Conservation (phyloP, 2,797 vertebrate genomes). For the Pantherophis vulpinus region DNA sequence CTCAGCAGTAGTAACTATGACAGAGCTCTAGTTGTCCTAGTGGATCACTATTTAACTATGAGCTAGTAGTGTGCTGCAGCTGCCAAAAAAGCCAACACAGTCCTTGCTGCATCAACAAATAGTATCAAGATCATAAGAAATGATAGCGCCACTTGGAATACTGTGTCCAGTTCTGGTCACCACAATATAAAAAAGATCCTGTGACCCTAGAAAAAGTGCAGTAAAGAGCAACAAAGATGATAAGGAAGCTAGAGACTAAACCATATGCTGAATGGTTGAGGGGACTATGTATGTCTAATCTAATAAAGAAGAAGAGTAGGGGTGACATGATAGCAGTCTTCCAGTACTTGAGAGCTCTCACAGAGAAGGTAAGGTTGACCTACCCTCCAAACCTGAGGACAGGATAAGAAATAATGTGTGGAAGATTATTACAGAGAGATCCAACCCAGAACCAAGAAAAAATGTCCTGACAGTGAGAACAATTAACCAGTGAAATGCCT, state of each 20-base stretch:
- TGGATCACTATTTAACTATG: neutral
- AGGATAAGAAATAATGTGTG: neutral
- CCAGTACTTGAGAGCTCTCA: neutral
- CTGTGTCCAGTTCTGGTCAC: neutral
- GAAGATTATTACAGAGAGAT: neutral
- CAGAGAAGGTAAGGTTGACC: neutral
- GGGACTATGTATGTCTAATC: neutral
- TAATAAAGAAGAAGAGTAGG: neutral
- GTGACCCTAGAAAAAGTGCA: neutral
- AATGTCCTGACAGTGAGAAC: neutral
- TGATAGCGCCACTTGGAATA: neutral
- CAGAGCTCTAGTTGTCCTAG: neutral
- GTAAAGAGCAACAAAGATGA: neutral
- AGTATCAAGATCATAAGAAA: neutral
- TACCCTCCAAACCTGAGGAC: neutral
- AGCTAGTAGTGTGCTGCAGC: neutral
- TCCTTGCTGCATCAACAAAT: neutral
- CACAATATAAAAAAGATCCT: neutral
- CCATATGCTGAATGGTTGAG: neutral
- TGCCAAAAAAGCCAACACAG: neutral
- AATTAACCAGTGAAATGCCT: neutral
- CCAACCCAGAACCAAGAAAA: neutral
- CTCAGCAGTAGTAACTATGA: neutral
- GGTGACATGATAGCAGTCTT: neutral
- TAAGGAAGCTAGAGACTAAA: neutral